These are phyloP conservation scores for Nipponia nippon DNA, from an alignment of 2,113 vertebrate species.

Conservation along the genomic window DNA sequence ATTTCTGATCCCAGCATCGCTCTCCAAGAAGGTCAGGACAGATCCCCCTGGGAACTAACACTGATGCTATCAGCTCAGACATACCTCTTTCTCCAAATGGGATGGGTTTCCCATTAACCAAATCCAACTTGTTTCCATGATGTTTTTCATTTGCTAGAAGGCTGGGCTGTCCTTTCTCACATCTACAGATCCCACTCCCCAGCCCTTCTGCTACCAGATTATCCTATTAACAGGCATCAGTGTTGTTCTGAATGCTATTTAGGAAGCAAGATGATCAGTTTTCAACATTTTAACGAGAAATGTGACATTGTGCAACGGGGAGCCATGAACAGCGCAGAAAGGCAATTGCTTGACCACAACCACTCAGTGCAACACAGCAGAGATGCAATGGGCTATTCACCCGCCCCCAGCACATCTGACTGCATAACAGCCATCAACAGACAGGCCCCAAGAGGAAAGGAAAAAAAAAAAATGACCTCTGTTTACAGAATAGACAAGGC, in stretches of 20 bases:
- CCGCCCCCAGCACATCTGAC: not conserved
- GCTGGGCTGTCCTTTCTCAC: not conserved
- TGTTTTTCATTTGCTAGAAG: not conserved
- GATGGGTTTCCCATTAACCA: not conserved
- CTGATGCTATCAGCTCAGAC: conserved; percentile 37
- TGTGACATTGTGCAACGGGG: conserved; percentile 14
- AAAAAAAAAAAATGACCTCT: not conserved
- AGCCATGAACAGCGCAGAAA: not conserved
- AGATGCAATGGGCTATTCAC: not conserved
- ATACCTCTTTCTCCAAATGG: not conserved
- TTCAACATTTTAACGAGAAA: conserved; percentile 69
- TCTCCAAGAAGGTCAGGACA: conserved; percentile 27
- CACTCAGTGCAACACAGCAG: not conserved
- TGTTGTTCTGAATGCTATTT: conserved; percentile 21
- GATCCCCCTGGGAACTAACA: conserved; percentile 34
- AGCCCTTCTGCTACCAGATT: not conserved
- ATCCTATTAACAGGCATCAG: conserved; percentile 15
- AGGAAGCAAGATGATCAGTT: conserved; percentile 44
- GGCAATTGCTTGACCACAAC: not conserved
- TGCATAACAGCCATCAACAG: not conserved
- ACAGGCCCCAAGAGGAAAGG: not conserved
- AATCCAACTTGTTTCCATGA: not conserved
- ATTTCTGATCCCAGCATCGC: conserved; percentile 43
- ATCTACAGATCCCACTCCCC: not conserved
- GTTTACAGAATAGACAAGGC: not conserved